Conservation (phyloP, 2,113 vertebrate species). For the Onychorhynchus coronatus region DNA sequence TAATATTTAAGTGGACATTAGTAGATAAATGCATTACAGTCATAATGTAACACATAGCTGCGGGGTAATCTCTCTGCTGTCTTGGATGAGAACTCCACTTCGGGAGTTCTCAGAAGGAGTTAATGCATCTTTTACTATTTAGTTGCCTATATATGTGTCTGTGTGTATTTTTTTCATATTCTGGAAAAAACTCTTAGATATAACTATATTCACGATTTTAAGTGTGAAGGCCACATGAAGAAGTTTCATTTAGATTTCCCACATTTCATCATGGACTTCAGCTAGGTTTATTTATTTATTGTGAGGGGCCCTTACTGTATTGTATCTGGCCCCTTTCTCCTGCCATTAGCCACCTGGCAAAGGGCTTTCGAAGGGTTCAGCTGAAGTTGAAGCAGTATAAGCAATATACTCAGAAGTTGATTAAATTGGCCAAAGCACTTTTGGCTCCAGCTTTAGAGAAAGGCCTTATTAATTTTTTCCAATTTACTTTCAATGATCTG, state of each 20-base stretch:
- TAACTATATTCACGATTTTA: not conserved
- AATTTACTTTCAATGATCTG: not conserved
- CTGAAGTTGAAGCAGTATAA: not conserved
- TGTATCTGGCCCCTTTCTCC: not conserved
- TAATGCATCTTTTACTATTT: not conserved
- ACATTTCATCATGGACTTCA: not conserved
- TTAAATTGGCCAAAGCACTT: not conserved
- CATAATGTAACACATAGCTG: not conserved
- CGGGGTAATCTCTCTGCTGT: not conserved
- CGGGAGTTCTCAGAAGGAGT: not conserved
- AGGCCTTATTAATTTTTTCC: not conserved
- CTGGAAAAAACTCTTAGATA: not conserved
- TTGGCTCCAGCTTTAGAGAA: not conserved
- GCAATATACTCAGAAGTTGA: not conserved
- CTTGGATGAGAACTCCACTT: not conserved
- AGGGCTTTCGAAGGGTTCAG: not conserved
- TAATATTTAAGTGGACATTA: not conserved
- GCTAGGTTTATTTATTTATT: not conserved
- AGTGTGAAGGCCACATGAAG: not conserved
- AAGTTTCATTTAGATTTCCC: not conserved
- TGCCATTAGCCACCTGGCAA: not conserved
- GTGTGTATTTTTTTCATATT: not conserved
- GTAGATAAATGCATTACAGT: not conserved
- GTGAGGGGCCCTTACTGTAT: not conserved
- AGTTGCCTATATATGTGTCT: not conserved